A percentile compares a stretch with the other conserved stretches of the same genome.
These are phyloP conservation scores for Callionymus lyra DNA, from an alignment of 2,113 vertebrate genomes.

Conservation along the genomic window DNA sequence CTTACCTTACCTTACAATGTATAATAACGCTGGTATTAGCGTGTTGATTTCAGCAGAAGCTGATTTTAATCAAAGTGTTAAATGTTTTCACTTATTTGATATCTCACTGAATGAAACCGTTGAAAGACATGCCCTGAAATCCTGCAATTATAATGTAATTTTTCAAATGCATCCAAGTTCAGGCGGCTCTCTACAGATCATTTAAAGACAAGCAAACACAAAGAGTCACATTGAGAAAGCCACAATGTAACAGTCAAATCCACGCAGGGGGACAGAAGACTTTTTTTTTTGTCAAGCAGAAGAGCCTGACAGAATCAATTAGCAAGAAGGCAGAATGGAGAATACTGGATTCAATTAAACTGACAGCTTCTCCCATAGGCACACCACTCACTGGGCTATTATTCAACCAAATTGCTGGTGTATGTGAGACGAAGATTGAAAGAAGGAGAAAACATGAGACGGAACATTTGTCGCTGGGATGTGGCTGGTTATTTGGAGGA, in stretches of 20 bases:
- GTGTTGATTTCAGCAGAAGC: too few relatives aligned
- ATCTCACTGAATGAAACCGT: too few relatives aligned
- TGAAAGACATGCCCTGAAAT: not conserved
- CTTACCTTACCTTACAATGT: too few relatives aligned
- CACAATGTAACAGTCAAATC: constrained; percentile 43
- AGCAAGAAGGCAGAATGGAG: constrained; percentile 54
- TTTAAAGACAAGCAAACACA: constrained; percentile 15
- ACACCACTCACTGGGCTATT: constrained; percentile 51
- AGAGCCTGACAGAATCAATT: constrained; percentile 65
- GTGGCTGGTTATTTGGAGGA: constrained; percentile 40
- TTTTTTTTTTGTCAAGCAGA: constrained; percentile 61
- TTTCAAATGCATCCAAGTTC: constrained; percentile 3
- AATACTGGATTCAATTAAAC: constrained; percentile 64
- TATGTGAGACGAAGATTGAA: constrained; percentile 8
- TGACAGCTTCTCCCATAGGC: constrained; percentile 62
- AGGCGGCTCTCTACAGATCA: constrained; percentile 21
- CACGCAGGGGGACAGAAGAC: constrained; percentile 49
- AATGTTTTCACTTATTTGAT: too few relatives aligned
- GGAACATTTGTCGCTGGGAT: constrained; percentile 8
- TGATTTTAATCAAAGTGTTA: too few relatives aligned
- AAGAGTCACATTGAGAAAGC: constrained; percentile 8
- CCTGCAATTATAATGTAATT: constrained; percentile 7
- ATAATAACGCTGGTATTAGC: too few relatives aligned
- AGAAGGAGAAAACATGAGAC: not conserved
- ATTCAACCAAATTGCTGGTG: constrained; percentile 43